Evolutionary conservation across 1,140 invertebrate genomes (phyloP), one percentile per base, ranked within the genome.

Genomic region (Trinorchestia longiramus): DNA sequence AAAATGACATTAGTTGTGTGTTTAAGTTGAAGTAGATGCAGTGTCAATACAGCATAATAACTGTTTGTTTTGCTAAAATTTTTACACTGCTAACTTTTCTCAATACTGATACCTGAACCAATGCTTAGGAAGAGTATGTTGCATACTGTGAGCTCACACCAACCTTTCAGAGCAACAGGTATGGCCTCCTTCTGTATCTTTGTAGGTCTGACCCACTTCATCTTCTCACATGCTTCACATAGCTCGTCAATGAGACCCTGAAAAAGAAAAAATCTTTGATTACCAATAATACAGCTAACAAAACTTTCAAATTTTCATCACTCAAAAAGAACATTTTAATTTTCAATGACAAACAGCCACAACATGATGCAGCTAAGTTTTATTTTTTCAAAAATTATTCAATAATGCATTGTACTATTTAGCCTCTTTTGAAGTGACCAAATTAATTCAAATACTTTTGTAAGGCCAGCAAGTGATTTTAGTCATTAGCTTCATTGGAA

Each of bases 161-260:
- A 97, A 97, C 99, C 99, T 98, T 99, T 97, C 53, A 99, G 97
- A 6, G 99, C 98, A 40, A 99, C 97, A 19, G 99, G 99, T 97
- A 99, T 99, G 0, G 99, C 98, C 97, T 99, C 99, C 90, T 98
- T 98, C 97, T 99, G 99, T 97, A 99, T 99, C 97, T 99, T 99
- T 17, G 99, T 98, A 4, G 99, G 99, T 53, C 97, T 97, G 97
- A 98, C 99, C 99, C 99, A 99, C 98, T 99, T 99, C 96, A 99
- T 97, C 96, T 98, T 98, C 97, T 98, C 98, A 97, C 99, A 99
- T 0, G 99, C 98, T 98, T 99, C 98, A 97, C 99, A 99, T 45
- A 99, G 97, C 6, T 98, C 98, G 97, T 99, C 99, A 87, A 98
- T 98, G n/a, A 99, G 97, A 77, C 99, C 99, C 99, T 99, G 96